phyloP scores from a whole-genome alignment of 2,113 vertebrate genomes.

The Pao palembangensis region DNA sequence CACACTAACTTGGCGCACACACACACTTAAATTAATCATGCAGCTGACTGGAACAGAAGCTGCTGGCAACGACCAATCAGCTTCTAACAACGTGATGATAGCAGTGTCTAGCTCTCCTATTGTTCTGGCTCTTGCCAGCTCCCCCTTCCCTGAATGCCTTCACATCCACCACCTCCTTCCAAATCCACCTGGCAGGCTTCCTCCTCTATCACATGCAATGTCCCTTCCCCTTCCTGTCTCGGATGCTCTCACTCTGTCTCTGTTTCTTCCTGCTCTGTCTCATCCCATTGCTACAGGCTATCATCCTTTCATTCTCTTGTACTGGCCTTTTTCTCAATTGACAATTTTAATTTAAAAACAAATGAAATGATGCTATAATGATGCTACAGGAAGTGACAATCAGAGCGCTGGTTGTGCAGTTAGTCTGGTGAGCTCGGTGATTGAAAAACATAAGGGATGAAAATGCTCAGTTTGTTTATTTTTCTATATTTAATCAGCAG shows the following conservation, averaged over 20 bases:
- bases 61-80: constrained; percentile 35
- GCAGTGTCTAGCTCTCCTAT: constrained; percentile 11
- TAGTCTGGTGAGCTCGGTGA: no score
- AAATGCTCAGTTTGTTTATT: neutral
- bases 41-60: constrained; percentile 30
- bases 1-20: constrained; percentile 5
- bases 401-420: no score
- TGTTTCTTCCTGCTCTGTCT: constrained; percentile 15
- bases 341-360: neutral
- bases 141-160: constrained; percentile 33
- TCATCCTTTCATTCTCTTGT: constrained; percentile 5
- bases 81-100: constrained; percentile 13
- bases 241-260: constrained; percentile 3
- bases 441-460: neutral
- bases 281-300: constrained; percentile 30
- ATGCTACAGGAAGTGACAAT: neutral
- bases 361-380: neutral
- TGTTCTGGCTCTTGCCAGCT: constrained; percentile 3
- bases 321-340: constrained; percentile 2
- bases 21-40: constrained; percentile 9
- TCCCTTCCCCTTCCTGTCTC: constrained; percentile 16
- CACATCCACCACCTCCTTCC: constrained; percentile 30
- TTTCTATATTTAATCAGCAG: neutral
- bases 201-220: constrained; percentile 24
- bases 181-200: constrained; percentile 31